Evolutionary conservation across 2,113 vertebrate genomes (phyloP).

Genomic region (Hemiscyllium ocellatum): DNA sequence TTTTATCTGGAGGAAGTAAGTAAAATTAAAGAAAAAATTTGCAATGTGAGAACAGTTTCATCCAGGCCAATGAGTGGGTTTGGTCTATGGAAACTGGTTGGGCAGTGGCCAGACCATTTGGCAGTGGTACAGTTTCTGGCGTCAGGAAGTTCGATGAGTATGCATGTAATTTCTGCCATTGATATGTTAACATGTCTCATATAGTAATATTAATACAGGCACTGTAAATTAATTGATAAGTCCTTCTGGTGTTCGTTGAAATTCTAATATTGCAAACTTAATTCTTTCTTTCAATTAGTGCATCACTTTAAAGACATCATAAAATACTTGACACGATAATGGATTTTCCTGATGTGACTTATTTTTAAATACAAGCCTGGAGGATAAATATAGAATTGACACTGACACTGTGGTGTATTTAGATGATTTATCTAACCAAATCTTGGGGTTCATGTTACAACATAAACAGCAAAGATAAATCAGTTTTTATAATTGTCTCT

Average conservation of each 20-base stretch:
- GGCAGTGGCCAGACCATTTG: neutral
- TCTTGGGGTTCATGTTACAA: neutral
- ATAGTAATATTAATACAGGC: no score
- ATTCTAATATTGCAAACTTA: neutral
- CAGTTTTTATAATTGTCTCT: constrained; percentile 9
- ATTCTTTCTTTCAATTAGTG: neutral
- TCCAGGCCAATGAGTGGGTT: no score
- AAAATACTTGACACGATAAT: neutral
- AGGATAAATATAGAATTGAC: constrained; percentile 23
- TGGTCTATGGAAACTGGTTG: neutral
- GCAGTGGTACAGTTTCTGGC: neutral
- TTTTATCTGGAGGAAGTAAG: neutral
- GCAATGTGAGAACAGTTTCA: neutral
- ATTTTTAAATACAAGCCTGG: neutral
- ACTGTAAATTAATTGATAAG: neutral
- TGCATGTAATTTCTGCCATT: neutral
- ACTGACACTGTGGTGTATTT: neutral
- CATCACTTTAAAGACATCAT: constrained; percentile 11
- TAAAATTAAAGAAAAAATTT: neutral
- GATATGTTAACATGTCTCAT: neutral
- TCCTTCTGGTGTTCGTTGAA: neutral
- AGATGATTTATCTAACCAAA: constrained; percentile 19
- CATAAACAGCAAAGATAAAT: neutral
- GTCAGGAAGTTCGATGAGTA: neutral
- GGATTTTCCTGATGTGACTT: neutral